Evolutionary conservation across 2,797 vertebrate genomes (phyloP), one percentile per base, ranked within the genome.

Genomic region (Zenarchopterus dispar): DNA sequence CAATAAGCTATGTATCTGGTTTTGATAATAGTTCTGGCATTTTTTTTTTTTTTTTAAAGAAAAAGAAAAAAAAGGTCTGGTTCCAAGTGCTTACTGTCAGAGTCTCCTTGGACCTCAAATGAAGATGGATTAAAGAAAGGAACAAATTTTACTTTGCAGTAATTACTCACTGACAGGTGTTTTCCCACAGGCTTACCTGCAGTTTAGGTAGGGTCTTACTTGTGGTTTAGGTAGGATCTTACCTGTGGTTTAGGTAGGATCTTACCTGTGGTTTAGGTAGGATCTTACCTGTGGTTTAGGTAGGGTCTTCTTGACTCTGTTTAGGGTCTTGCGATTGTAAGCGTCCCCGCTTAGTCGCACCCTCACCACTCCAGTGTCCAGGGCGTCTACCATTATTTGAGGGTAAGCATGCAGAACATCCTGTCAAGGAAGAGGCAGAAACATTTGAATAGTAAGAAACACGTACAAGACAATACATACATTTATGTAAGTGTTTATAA

Each of bases 271-370:
- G 94, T 87, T 95, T 95, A 76, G 95, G 93, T 73, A 95, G 91
- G 70, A n/a, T n/a, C n/a, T n/a, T n/a, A n/a, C 96, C 95, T 97
- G 96, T 87, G 95, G 94, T 87, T 95, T 95, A 76, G 95, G 93
- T 73, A 95, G 91, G 70, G 89, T 94, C 92, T 95, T 96, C 88
- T 96, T 97, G 75, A 97, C 93, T 79, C 95, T 93, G 91, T 96
- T 97, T 78, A 97, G 94, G 2, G 96, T 97, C 89, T 97, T 97
- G 42, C 96, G 95, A 85, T 97, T 97, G 87, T 97, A 97, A 67
- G 94, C 95, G 11, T 96, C 95, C 17, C 96, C 96, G 0, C 93
- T 93, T 0, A 95, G 91, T 67, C 94, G 93, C 70, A 97, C 92
- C 82, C 91, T 94, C 77, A 96, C 94, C 0, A 90, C 87, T 44